These are phyloP conservation scores for Zeuzera pyrina DNA, from an alignment of 2,888 invertebrate species.

Conservation along the genomic window DNA sequence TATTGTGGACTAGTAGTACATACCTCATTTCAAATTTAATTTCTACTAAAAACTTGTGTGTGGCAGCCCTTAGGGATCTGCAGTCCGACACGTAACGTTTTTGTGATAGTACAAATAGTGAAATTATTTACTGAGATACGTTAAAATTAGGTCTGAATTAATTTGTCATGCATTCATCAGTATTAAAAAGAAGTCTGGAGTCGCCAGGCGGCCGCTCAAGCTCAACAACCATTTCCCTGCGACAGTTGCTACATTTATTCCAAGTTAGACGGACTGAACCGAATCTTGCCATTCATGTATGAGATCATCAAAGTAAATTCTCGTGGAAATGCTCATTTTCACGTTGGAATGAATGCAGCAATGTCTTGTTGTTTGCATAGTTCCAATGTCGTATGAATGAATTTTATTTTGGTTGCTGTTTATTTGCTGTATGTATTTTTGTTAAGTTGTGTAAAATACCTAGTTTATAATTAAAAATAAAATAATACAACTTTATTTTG, in stretches of 20 bases:
- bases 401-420: slow-evolving; percentile 59
- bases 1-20: too few species aligned
- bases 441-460: slow-evolving; percentile 73
- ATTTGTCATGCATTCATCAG: slow-evolving; percentile 18
- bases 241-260: slow-evolving; percentile 28
- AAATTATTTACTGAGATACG: slow-evolving; percentile 43
- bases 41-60: too few species aligned
- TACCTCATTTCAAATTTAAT: too few species aligned
- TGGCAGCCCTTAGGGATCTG: too few species aligned
- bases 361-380: slow-evolving; percentile 13
- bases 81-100: too few species aligned
- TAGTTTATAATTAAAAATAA: slow-evolving; percentile 66
- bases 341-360: slow-evolving; percentile 8
- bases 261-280: neutral
- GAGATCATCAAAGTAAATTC: neutral
- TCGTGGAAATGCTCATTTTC: neutral
- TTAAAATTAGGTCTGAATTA: slow-evolving; percentile 28
- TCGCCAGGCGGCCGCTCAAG: too few species aligned
- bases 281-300: slow-evolving; percentile 10
- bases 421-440: slow-evolving; percentile 69
- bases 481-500: slow-evolving; percentile 56
- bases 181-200: too few species aligned
- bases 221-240: too few species aligned
- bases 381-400: slow-evolving; percentile 45
- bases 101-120: slow-evolving; percentile 70